Base-by-base conservation (phyloP, 2,888 invertebrate genomes). In the Tanaodytes sp. region DNA sequence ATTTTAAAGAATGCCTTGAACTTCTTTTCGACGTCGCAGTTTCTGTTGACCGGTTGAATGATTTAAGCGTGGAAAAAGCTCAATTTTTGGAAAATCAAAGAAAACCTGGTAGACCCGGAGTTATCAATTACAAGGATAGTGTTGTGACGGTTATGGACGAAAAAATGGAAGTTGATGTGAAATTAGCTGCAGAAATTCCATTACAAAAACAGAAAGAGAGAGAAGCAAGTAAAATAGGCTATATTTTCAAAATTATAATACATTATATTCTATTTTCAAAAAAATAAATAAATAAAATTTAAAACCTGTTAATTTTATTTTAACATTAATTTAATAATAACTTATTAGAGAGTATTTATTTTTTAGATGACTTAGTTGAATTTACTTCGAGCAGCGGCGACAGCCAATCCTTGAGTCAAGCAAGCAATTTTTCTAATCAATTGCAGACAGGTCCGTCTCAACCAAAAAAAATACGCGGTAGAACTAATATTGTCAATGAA, bases 401-500 rank as follows among this genome's bases (percentile, higher is more conserved):
- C 9, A 18, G 27, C n/a, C 36, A 36, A 36, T 27, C 9, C 30
- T 23, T 11, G 19, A 45, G 45, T n/a, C 45, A 45, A 12, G 30
- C 9, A 15, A 46, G 30, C 8, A 46, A 30, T 45, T 30, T 16
- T 30, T 39, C 39, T 15, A 39, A 9, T 3, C 6, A 15, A 12
- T 3, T 39, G 16, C 14, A 3, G 4, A 39, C 27, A 8, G 27
- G 27, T 8, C 9, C 27, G 27, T 9, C 27, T 5, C 9, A 8
- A 12, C 27, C 33, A 2, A 67, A 67, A 52, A 71, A 57, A 48
- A n/a, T 30, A 12, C 57, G 61, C 11, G 46, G 46, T 15, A 49
- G 23, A 9, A 9, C 49, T 14, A 48, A 65, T 18, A 55, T 74
- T 27, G 42, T 70, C 2, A 63, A 66, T 49, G 55, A 62, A 54